Evolutionary conservation across 1,140 invertebrate species (phyloP).

Genomic region (Panagrolaimus sp.): DNA sequence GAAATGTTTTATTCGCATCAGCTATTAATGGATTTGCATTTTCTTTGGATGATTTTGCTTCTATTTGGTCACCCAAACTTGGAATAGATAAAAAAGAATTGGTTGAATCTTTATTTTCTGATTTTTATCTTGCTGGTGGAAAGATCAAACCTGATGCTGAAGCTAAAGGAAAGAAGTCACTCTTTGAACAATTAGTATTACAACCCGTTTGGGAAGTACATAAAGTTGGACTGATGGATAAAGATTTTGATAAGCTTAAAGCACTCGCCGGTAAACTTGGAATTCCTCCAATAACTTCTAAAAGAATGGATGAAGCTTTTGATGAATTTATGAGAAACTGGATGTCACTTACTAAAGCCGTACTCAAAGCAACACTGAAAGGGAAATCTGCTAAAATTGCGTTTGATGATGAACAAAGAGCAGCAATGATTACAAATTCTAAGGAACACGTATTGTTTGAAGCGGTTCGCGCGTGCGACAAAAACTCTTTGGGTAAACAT

Average conservation of each 20-base stretch:
- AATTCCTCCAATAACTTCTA: slow-evolving; percentile 27
- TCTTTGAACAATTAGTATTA: slow-evolving; percentile 90
- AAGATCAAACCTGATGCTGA: slow-evolving; percentile 81
- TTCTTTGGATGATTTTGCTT: slow-evolving; percentile 73
- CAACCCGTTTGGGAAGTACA: slow-evolving; percentile 90
- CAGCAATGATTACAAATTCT: slow-evolving; percentile 16
- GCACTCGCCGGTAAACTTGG: slow-evolving; percentile 31
- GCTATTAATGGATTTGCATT: slow-evolving; percentile 97
- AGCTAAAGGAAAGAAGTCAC: slow-evolving; percentile 82
- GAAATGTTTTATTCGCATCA: slow-evolving; percentile 93
- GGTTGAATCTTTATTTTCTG: slow-evolving; percentile 82
- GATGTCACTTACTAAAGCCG: slow-evolving; percentile 40
- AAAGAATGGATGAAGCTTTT: slow-evolving; percentile 48
- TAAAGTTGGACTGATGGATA: slow-evolving; percentile 70
- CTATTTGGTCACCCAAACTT: slow-evolving; percentile 72
- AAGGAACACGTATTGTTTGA: slow-evolving; percentile 12
- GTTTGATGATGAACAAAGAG: slow-evolving; percentile 26
- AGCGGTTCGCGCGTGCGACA: not conserved
- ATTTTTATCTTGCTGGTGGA: slow-evolving; percentile 85
- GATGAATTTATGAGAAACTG: slow-evolving; percentile 47
- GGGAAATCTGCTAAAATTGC: slow-evolving; percentile 34
- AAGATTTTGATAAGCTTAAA: slow-evolving; percentile 57
- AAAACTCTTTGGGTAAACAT: not conserved
- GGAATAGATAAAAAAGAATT: slow-evolving; percentile 58
- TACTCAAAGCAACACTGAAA: slow-evolving; percentile 29